Evolutionary conservation across 1,140 invertebrate species (phyloP), one percentile per base, ranked within the genome.

Genomic region (Saccostrea cuccullata): DNA sequence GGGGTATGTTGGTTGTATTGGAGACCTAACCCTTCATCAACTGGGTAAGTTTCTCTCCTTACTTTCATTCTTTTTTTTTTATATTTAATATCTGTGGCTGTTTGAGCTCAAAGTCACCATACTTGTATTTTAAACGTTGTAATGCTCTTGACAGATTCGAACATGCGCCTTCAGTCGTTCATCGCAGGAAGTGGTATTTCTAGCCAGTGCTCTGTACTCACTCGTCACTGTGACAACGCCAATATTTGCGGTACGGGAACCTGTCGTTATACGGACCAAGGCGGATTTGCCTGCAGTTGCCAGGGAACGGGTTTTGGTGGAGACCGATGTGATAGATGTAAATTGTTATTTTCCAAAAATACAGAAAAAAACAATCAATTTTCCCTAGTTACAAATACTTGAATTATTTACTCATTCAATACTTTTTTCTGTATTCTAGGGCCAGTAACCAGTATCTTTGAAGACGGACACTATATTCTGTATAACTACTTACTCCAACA

Each of bases 251-350:
- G 23, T 9, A 89, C 90, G 56, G 94, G 94, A 60, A 56, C 89
- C 12, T 94, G 94, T 82, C 36, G 20, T 17, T 83, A 67, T 0
- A 90, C 93, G 58, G 70, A 84, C 2, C 90, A 90, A 88, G 83
- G 88, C 23, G 87, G 90, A 6, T 93, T 91, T 85, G 26, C 86
- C 11, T 94, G 94, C 86, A 91, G 94, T 85, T 94, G 94, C 87
- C 85, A 91, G 9, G 90, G 88, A 9, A 92, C 91, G 4, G 84
- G 83, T 0, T 93, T 88, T 73, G 85, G 89, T 11, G 93, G 92
- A 30, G 85, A 67, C 4, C 90, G 85, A 2, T 94, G 94, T 90
- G 89, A 92, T 15, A 83, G 86, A 64, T 82, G 94, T 93, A 89
- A 91, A 92, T 90, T 56, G 17, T 36, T 36, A 56, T 64, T 17